Evolutionary conservation across 1,140 invertebrate species (phyloP), one percentile per base, ranked within the genome.

Genomic region (Trypoxylus dichotomus): DNA sequence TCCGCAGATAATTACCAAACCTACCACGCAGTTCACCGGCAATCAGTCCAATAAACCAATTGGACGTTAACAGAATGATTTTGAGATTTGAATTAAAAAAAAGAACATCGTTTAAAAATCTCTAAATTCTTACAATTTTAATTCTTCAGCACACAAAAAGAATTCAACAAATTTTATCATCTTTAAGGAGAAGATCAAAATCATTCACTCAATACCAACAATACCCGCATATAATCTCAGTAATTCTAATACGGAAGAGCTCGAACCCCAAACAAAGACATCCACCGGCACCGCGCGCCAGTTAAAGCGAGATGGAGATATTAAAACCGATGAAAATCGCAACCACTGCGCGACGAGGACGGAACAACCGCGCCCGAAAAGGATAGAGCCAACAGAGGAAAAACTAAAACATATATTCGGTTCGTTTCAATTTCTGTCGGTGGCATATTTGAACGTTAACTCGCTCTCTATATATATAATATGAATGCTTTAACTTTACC

Each of bases 391-490:
- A 68, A 68, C 60, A 68, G 60, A 68, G 60, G 60, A 85, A 85
- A 85, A 85, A 85, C 82, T 83, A 83, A 83, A 85, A 85, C 84
- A 84, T 83, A 85, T 82, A 84, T 84, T 83, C 80, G 83, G 82
- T 81, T 84, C 82, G 84, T 83, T 85, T 84, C 84, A 85, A 85
- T 85, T 85, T 85, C 84, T 85, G 84, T 84, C 84, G 78, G 75
- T 85, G 84, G 83, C 84, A 85, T 83, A 84, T 85, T 85, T 84
- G 83, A 84, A 85, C 83, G 84, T 84, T 84, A 85, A 84, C 83
- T 85, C 83, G 83, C 84, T 85, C 32, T 37, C 32, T 37, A 37
- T 37, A 37, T 37, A 85, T 85, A 85, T 85, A 85, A 85, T 85
- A 85, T 85, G 83, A 85, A 85, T 85, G 84, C 84, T 85, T 84